A percentile compares a stretch with the other conserved stretches of the same genome.
These are phyloP conservation scores for Diarsia brunnea DNA, from an alignment of 2,888 invertebrate species.

Conservation along the genomic window DNA sequence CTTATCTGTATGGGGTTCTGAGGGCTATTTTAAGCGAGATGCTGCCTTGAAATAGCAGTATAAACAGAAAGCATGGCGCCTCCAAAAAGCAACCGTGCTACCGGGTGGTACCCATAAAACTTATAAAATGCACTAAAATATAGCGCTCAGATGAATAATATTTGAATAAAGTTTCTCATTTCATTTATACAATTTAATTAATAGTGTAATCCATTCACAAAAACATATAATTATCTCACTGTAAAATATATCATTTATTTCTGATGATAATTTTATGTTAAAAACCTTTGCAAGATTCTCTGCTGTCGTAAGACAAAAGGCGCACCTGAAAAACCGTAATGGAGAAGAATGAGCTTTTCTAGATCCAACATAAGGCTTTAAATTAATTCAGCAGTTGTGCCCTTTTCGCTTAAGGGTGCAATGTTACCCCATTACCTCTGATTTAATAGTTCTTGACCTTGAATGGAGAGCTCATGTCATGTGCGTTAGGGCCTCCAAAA, in stretches of 20 bases:
- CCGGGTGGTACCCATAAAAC: not conserved
- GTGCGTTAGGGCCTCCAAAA: not conserved
- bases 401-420: not conserved
- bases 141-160: not conserved
- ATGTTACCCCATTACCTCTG: no score
- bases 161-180: not conserved
- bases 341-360: not conserved
- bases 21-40: not conserved
- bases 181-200: not conserved
- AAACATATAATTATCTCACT: no score
- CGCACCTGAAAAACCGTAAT: not conserved
- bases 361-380: not conserved
- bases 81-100: not conserved
- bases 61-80: not conserved
- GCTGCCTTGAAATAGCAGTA: not conserved
- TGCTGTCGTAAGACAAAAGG: no score
- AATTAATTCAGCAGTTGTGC: not conserved
- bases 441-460: not conserved
- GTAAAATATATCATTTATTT: not conserved
- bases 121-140: slow-evolving; percentile 5
- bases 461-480: not conserved
- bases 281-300: not conserved
- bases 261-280: not conserved
- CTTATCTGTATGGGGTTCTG: not conserved
- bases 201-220: not conserved